Percentiles rank a stretch among this genome's conserved stretches.
phyloP scores from a whole-genome alignment of 2,888 invertebrate species.

The Eilema depressum region DNA sequence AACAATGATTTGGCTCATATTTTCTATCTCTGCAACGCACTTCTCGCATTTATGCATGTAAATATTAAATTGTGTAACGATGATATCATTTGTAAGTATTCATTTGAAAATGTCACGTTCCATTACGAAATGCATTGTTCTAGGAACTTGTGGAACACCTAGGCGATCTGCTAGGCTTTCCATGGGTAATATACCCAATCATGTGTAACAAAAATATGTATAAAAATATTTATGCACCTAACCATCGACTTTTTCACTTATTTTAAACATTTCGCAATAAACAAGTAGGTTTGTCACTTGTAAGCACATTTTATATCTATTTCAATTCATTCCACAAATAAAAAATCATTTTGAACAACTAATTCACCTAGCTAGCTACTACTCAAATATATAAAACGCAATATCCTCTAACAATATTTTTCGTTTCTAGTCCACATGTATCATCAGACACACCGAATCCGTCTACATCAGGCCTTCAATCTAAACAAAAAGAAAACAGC shows the following conservation, averaged over 20 bases:
- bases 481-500: slow-evolving; percentile 65
- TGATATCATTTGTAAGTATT: too few relatives aligned
- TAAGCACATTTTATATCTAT: neutral
- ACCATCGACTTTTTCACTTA: neutral
- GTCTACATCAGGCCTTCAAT: slow-evolving; percentile 81
- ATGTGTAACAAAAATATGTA: neutral
- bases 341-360: neutral
- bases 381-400: neutral
- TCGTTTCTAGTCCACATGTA: slow-evolving; percentile 82
- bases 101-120: too few relatives aligned
- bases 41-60: neutral
- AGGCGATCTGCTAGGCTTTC: too few relatives aligned
- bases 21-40: neutral
- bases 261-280: neutral
- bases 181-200: neutral
- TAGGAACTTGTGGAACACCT: too few relatives aligned
- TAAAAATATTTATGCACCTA: neutral
- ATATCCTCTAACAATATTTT: slow-evolving; percentile 6
- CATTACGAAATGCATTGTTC: neutral
- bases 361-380: neutral
- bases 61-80: too few relatives aligned
- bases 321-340: neutral
- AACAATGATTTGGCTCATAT: too few relatives aligned
- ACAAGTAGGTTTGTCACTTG: neutral
- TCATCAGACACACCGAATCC: slow-evolving; percentile 79